phyloP scores from a whole-genome alignment of 2,797 vertebrate species.

The Gymnothorax javanicus region DNA sequence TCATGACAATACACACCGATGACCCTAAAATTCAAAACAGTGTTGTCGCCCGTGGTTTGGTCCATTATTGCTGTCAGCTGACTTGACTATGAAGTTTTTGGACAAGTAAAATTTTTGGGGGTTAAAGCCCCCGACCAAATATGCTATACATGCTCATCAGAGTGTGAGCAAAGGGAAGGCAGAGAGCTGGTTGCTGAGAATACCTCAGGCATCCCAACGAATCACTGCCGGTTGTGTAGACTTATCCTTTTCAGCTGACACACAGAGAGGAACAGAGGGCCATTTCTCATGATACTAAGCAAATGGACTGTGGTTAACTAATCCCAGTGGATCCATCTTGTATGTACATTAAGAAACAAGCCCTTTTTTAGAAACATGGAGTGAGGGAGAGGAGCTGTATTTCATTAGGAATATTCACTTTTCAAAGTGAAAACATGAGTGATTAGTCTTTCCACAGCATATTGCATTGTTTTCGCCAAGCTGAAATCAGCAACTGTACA shows the following conservation, averaged over 20 bases:
- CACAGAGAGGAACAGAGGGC: not conserved
- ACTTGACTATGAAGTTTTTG: too few species aligned
- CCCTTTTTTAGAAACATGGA: not conserved
- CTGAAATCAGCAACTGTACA: not conserved
- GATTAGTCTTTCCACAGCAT: not conserved
- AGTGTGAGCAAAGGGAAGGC: not conserved
- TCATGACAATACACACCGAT: too few species aligned
- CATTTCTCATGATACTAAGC: not conserved
- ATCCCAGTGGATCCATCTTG: too few species aligned
- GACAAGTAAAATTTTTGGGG: too few species aligned
- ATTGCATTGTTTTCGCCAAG: not conserved
- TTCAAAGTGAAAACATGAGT: not conserved
- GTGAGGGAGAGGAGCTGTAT: not conserved
- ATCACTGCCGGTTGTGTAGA: not conserved
- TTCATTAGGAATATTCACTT: not conserved
- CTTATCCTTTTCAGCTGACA: not conserved
- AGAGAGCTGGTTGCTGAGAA: not conserved
- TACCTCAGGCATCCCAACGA: not conserved
- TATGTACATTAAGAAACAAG: not conserved
- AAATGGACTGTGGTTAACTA: not conserved
- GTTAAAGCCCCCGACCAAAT: too few species aligned
- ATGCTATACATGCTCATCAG: too few species aligned
- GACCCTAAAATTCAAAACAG: too few species aligned
- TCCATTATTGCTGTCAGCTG: too few species aligned
- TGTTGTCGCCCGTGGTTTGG: too few species aligned